A percentile compares a stretch with the other conserved stretches of the same genome.
Evolutionary conservation across 2,113 vertebrate genomes (phyloP).

Genomic region (Electrona antarctica): DNA sequence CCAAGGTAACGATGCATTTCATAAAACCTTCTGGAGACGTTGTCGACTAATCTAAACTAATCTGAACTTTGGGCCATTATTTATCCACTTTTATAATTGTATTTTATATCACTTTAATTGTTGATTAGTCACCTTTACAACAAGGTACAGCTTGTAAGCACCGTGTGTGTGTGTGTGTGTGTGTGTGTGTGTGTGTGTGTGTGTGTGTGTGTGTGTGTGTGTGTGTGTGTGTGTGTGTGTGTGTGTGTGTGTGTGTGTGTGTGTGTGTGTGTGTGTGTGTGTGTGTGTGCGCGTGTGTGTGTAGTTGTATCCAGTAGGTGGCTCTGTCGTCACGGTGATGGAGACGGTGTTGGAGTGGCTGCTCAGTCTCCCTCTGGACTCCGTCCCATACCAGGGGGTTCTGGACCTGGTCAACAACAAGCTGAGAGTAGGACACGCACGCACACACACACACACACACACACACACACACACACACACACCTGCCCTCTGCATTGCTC

Average conservation of each 20-base stretch:
- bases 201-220: constrained; percentile 28
- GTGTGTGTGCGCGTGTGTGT: constrained; percentile 13
- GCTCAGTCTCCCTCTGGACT: constrained; percentile 88
- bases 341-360: constrained; percentile 95
- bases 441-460: constrained; percentile 10
- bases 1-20: constrained; percentile 82
- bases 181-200: constrained; percentile 23
- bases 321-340: constrained; percentile 87
- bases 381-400: constrained; percentile 90
- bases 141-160: no score
- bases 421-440: constrained; percentile 85
- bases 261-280: neutral
- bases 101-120: no score
- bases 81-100: no score
- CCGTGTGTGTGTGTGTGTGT: no score
- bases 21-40: no score
- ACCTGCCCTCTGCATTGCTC: no score
- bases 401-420: constrained; percentile 96
- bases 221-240: constrained; percentile 1
- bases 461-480: constrained; percentile 5
- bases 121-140: no score
- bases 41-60: no score
- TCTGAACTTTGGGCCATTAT: no score
- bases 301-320: constrained; percentile 90
- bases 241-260: constrained; percentile 1